Evolutionary conservation across 1,140 invertebrate genomes (phyloP).

Genomic region (Drosophila melanica): DNA sequence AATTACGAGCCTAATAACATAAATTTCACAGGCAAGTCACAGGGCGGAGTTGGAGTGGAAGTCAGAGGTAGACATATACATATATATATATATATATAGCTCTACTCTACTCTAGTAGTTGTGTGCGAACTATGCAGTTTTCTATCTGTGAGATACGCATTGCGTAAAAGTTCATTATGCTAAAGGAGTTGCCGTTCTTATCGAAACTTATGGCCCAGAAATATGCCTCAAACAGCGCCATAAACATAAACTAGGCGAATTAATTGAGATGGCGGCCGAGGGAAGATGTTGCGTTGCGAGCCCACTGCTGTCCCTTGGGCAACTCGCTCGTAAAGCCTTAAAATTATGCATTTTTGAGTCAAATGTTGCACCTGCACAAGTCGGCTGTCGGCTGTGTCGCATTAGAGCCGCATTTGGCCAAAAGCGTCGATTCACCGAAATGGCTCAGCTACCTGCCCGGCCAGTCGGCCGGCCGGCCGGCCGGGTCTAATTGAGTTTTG

Average conservation of each 20-base stretch:
- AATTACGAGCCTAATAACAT: conserved; percentile 81
- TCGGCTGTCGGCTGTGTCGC: conserved; percentile 9
- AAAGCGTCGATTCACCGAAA: conserved; percentile 19
- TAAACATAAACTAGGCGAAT: conserved; percentile 81
- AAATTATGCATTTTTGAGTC: conserved; percentile 77
- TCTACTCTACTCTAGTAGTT: too few species aligned
- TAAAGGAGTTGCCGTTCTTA: conserved; percentile 50
- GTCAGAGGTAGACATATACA: background rate
- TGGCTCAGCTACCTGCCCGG: conserved; percentile 18
- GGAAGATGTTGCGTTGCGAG: background rate
- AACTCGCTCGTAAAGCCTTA: conserved; percentile 67
- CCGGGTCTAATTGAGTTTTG: conserved; percentile 74
- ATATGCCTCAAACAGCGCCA: conserved; percentile 64
- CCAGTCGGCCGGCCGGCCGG: background rate
- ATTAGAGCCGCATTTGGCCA: conserved; percentile 72
- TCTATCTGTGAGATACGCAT: conserved; percentile 75
- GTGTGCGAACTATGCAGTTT: conserved; percentile 36
- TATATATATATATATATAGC: too few species aligned
- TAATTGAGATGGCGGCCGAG: conserved; percentile 60
- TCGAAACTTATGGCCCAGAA: conserved; percentile 71
- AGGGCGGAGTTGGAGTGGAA: background rate
- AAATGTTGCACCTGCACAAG: conserved; percentile 62
- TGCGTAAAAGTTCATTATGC: conserved; percentile 76
- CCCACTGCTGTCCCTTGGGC: conserved; percentile 1
- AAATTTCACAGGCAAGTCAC: conserved; percentile 50